Conservation (phyloP, 1,140 invertebrate genomes). For the Drosophila saltans region DNA sequence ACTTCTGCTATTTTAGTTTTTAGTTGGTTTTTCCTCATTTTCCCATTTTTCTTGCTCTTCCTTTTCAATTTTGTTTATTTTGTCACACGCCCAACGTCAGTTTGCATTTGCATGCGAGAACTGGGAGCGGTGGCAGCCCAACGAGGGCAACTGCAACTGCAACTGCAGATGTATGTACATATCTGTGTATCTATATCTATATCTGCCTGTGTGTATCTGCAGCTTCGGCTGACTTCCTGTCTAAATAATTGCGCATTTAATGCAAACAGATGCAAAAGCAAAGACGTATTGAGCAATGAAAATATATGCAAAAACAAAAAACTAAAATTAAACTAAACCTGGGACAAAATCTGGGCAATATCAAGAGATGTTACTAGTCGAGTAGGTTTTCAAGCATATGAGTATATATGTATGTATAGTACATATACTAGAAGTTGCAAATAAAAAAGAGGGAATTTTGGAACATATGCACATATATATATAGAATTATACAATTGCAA, state of each 20-base stretch:
- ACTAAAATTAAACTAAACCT: background rate
- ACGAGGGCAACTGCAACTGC: constrained; percentile 18
- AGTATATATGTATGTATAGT: too few species aligned
- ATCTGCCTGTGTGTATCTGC: constrained; percentile 21
- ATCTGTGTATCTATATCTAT: background rate
- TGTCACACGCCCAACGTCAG: constrained; percentile 44
- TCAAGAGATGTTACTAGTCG: background rate
- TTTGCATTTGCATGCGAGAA: constrained; percentile 52
- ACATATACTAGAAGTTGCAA: too few species aligned
- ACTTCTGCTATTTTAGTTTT: constrained; percentile 68
- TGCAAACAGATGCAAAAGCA: constrained; percentile 52
- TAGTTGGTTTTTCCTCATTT: constrained; percentile 34
- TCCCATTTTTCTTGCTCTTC: constrained; percentile 16
- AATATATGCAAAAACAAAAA: constrained; percentile 13
- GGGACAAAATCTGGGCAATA: background rate
- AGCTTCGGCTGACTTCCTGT: constrained; percentile 63
- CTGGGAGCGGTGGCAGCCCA: background rate
- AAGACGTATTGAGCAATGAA: constrained; percentile 28
- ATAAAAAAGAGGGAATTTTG: too few species aligned
- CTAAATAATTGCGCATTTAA: constrained; percentile 68
- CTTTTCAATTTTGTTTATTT: constrained; percentile 41
- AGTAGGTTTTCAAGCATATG: background rate
- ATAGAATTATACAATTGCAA: too few species aligned
- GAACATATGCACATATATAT: too few species aligned
- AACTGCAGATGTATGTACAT: background rate